Evolutionary conservation across 1,140 invertebrate species (phyloP).

Genomic region (Yoshiicerus persimilis): DNA sequence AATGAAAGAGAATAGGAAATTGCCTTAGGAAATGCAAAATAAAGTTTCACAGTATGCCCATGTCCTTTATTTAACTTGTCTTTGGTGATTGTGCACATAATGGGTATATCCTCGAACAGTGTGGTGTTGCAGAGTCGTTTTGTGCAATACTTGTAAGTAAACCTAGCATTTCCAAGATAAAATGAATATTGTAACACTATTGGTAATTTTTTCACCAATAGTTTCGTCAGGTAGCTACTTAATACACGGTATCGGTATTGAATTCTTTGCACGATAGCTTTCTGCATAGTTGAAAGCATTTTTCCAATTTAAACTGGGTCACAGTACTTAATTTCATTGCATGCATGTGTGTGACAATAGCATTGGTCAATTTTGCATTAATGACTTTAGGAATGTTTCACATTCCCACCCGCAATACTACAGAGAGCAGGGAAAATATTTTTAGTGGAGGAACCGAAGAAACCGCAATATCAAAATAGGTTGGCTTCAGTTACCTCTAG

Average conservation of each 20-base stretch:
- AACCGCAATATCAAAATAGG: neutral
- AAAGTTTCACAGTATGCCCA: neutral
- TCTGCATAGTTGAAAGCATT: too few relatives aligned
- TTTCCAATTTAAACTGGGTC: neutral
- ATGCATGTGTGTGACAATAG: neutral
- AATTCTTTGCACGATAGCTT: too few relatives aligned
- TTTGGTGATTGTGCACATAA: neutral
- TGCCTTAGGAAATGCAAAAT: neutral
- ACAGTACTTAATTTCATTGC: neutral
- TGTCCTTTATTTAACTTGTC: neutral
- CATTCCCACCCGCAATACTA: too few relatives aligned
- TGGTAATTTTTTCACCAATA: neutral
- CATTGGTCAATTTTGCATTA: neutral
- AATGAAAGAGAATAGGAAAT: neutral
- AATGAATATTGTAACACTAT: neutral
- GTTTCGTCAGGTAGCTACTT: neutral
- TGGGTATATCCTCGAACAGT: neutral
- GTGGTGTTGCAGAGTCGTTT: too few relatives aligned
- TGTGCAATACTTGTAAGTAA: too few relatives aligned
- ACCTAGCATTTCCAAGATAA: neutral
- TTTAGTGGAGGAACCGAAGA: neutral
- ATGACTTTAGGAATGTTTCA: too few relatives aligned
- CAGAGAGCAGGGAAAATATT: neutral
- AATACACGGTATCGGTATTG: neutral
- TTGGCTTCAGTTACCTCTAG: neutral